These are phyloP conservation scores for Thecocarcelia acutangulata DNA, from an alignment of 2,888 invertebrate genomes.

Conservation along the genomic window DNA sequence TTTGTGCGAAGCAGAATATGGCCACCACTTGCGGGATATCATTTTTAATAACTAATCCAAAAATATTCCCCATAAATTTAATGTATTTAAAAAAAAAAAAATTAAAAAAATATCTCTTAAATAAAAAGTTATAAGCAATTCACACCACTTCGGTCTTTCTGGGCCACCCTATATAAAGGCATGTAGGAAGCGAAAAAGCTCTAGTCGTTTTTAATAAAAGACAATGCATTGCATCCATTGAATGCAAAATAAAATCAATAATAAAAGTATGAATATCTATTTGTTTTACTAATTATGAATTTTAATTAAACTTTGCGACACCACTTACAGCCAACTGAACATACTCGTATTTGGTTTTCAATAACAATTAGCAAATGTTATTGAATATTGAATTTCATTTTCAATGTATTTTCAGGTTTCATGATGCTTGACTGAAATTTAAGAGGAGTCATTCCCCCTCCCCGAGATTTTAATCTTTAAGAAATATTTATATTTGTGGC, in stretches of 20 bases:
- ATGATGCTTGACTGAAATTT: background rate
- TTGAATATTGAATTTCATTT: conserved; percentile 31
- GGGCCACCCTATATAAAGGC: no score
- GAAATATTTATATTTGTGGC: background rate
- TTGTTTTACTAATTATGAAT: conserved; percentile 52
- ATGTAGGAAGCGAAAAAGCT: no score
- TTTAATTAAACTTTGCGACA: conserved; percentile 29
- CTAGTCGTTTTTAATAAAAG: background rate
- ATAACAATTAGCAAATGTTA: conserved; percentile 36
- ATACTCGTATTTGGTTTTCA: background rate
- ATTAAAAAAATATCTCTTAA: no score
- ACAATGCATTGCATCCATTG: conserved; percentile 24
- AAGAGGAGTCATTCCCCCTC: no score
- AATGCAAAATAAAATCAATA: conserved; percentile 49
- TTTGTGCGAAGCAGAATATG: no score
- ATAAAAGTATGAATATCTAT: background rate
- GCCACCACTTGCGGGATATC: no score
- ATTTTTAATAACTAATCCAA: no score
- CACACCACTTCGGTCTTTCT: no score
- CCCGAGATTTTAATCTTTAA: background rate
- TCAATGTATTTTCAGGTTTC: background rate
- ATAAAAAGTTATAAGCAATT: no score
- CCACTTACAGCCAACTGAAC: conserved; percentile 1
- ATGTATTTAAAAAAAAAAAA: no score
- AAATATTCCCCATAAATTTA: no score